phyloP scores from a whole-genome alignment of 2,797 vertebrate genomes.

The Bradypodion ventrale region DNA sequence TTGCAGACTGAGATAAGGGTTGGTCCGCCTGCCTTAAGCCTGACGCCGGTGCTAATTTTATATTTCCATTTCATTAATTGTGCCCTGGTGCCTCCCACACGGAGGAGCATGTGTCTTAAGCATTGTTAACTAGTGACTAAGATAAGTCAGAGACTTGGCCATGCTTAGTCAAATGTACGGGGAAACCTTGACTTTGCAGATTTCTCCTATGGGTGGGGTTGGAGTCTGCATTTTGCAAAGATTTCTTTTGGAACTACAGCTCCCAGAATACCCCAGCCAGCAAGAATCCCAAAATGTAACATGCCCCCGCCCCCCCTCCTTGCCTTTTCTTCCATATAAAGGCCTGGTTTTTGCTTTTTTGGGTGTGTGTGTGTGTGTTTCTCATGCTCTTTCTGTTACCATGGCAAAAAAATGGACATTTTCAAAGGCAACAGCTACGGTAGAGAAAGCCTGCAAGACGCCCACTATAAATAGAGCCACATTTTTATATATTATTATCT shows the following conservation, averaged over 20 bases:
- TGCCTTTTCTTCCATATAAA: not conserved
- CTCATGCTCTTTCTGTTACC: constrained; percentile 60
- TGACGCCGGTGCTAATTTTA: too few relatives aligned
- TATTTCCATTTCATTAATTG: too few relatives aligned
- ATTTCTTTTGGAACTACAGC: too few relatives aligned
- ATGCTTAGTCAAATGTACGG: not conserved
- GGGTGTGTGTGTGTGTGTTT: too few relatives aligned
- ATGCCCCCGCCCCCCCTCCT: too few relatives aligned
- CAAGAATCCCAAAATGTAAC: too few relatives aligned
- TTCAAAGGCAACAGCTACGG: constrained; percentile 77
- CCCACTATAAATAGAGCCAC: constrained; percentile 76
- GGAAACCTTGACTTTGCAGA: not conserved
- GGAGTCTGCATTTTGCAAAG: too few relatives aligned
- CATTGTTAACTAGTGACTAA: not conserved
- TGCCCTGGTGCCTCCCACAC: too few relatives aligned
- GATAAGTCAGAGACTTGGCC: not conserved
- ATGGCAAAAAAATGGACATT: constrained; percentile 75
- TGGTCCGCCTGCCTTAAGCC: too few relatives aligned
- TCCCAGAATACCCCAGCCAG: too few relatives aligned
- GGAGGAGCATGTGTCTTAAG: too few relatives aligned
- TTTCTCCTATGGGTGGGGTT: not conserved
- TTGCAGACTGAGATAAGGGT: too few relatives aligned
- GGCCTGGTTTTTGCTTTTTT: constrained; percentile 39
- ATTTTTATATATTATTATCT: constrained; percentile 69
- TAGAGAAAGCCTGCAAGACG: constrained; percentile 69